Base-by-base conservation (phyloP, 2,888 invertebrate species). In the Lapara coniferarum region DNA sequence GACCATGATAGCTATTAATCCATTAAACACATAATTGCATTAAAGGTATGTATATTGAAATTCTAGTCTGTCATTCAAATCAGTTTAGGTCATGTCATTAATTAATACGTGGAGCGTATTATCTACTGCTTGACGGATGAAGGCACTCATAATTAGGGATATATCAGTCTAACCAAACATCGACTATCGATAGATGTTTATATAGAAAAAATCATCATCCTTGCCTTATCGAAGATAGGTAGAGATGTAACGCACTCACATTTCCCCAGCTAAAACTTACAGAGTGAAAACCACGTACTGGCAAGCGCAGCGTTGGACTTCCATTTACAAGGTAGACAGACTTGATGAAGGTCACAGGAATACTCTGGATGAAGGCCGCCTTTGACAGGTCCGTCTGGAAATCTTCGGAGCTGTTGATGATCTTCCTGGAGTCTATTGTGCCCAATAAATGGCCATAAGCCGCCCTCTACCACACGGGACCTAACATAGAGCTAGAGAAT, bases 41-140 rank as follows among this genome's bases (percentile, higher is more conserved):
- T 5, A 16, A 46, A 59, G 44, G 19, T 7, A 19, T 19, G 6
- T 49, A 46, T 46, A 63, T 46, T 25, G 49, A 63, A 63, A 63
- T 49, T 63, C 63, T 63, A 13, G 63, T 2, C 5, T 6, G 16
- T 16, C 16, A 49, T 49, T 57, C 37, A 30, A 63, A 63, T 63
- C 63, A 13, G 46, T 63, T 16, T 19, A 13, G 63, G 19, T 46
- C 46, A 63, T 63, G 63, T 5, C 46, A 46, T 49, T 49, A 63
- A 63, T 63, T 63, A 63, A 63, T 63, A 49, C 63, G 46, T 49
- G 19, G 49, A 16, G 19, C 7, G 63, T 19, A 63, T 49, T 63
- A 63, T 63, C 63, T 49, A 19, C 2, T 19, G 16, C 12, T 59
- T 59, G 63, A 8, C 37, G 57, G 56, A 63, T 63, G 63, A 46